phyloP scores from a whole-genome alignment of 2,113 vertebrate genomes.

The Tyrannus savana region DNA sequence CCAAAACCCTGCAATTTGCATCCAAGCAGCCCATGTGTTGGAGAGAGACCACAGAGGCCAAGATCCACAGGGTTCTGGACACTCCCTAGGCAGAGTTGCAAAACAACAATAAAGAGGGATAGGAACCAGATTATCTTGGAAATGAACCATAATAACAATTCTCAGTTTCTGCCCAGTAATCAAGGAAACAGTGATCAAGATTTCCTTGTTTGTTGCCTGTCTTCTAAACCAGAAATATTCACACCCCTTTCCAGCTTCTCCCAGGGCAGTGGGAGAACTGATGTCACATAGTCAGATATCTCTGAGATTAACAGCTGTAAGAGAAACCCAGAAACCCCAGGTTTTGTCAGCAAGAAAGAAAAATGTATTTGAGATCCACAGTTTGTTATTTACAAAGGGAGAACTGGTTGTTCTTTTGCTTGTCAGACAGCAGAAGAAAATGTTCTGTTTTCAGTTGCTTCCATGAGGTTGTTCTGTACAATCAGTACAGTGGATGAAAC shows the following conservation, averaged over 20 bases:
- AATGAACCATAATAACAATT: neutral
- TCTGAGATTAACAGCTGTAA: neutral
- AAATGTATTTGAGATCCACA: neutral
- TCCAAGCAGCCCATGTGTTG: neutral
- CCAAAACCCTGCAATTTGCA: neutral
- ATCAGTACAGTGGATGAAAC: neutral
- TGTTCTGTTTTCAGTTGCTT: neutral
- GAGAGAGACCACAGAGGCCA: neutral
- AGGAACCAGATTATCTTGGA: neutral
- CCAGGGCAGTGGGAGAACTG: neutral
- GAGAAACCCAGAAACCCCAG: neutral
- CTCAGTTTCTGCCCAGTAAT: neutral
- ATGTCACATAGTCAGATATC: neutral
- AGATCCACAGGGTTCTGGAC: neutral
- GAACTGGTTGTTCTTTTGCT: slow-evolving; percentile 7
- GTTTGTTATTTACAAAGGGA: neutral
- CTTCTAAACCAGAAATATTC: neutral
- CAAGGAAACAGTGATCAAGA: neutral
- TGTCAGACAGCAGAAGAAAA: neutral
- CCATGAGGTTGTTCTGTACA: neutral
- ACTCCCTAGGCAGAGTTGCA: neutral
- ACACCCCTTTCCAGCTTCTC: neutral
- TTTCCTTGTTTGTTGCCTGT: neutral
- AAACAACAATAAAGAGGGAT: neutral
- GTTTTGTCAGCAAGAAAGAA: neutral